Percentiles rank a stretch among this genome's conserved stretches.
phyloP scores from a whole-genome alignment of 2,797 vertebrate species.

The Liparis tanakae region DNA sequence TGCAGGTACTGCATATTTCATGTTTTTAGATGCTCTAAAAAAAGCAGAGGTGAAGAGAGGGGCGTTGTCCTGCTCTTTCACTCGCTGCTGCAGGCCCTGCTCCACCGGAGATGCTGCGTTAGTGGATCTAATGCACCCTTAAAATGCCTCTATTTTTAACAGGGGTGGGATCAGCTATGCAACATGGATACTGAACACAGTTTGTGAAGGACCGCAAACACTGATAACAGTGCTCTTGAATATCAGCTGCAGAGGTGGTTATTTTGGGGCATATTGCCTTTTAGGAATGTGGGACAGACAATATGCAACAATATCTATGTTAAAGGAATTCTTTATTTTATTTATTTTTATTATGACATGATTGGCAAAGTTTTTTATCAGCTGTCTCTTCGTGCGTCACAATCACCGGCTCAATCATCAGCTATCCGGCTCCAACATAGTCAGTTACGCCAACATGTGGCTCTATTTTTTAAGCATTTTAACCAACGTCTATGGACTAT shows the following conservation, averaged over 20 bases:
- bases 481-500: no score
- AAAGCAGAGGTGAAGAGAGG: conserved; percentile 29
- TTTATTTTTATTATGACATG: not conserved
- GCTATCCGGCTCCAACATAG: not conserved
- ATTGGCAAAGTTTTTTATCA: not conserved
- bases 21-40: conserved; percentile 69
- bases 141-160: conserved; percentile 73
- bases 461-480: no score
- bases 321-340: not conserved
- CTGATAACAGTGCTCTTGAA: not conserved
- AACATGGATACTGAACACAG: conserved; percentile 15
- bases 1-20: conserved; percentile 82
- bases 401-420: not conserved
- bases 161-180: conserved; percentile 49
- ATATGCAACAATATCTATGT: not conserved
- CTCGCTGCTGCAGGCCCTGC: conserved; percentile 66
- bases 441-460: no score
- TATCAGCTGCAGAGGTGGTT: not conserved
- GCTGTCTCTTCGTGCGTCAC: not conserved
- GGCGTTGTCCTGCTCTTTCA: conserved; percentile 57
- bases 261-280: not conserved
- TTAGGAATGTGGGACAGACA: not conserved
- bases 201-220: conserved; percentile 5
- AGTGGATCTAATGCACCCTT: conserved; percentile 74
- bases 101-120: conserved; percentile 62